Evolutionary conservation across 2,888 invertebrate species (phyloP).

Genomic region (Sialis lutaria): DNA sequence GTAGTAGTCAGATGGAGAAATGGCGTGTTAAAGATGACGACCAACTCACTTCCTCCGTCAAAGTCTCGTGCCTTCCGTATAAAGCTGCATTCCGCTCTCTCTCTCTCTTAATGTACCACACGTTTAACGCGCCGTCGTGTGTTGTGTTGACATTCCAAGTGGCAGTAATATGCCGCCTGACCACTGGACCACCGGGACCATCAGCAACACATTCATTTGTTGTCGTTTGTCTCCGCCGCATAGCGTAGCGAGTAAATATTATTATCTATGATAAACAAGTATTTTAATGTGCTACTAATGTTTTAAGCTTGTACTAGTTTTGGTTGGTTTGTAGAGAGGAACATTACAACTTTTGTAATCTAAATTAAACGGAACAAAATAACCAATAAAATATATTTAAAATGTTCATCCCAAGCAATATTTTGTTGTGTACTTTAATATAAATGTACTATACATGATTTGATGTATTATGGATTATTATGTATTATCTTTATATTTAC

Average conservation of each 20-base stretch:
- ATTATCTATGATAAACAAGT: too few relatives aligned
- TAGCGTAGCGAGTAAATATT: neutral
- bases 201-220: neutral
- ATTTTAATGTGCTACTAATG: too few relatives aligned
- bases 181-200: neutral
- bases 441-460: too few relatives aligned
- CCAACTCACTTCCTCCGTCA: too few relatives aligned
- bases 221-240: neutral
- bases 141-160: conserved; percentile 4
- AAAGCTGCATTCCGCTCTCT: conserved; percentile 7
- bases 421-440: neutral
- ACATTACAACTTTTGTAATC: too few relatives aligned
- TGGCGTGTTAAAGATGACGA: too few relatives aligned
- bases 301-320: too few relatives aligned
- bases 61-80: conserved; percentile 5
- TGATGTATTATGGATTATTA: too few relatives aligned
- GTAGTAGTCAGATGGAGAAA: too few relatives aligned
- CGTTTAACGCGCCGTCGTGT: neutral
- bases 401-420: neutral
- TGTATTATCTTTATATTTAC: too few relatives aligned
- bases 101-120: neutral
- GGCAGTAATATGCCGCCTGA: neutral
- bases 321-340: neutral
- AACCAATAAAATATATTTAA: neutral
- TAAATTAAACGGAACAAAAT: too few relatives aligned